Evolutionary conservation across 2,113 vertebrate genomes (phyloP), one percentile per base, ranked within the genome.

Genomic region (Neodon shergylaensis): DNA sequence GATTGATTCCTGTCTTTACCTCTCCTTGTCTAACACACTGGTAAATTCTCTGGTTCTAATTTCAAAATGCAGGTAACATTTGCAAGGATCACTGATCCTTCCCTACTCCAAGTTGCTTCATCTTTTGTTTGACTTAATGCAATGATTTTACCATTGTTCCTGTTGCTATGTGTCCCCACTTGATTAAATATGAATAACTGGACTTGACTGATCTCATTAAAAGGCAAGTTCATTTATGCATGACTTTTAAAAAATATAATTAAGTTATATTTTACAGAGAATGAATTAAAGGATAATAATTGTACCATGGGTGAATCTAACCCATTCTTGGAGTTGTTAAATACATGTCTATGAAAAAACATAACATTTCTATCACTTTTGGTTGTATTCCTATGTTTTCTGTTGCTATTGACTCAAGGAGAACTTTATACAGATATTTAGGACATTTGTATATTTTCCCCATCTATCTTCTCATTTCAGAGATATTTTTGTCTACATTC

Each of bases 231-330:
- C 73, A 58, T 33, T 90, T 22, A 33, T 73, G 3, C 36, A 14
- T 68, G 13, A 68, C 52, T 79, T 89, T 95, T 66, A 52, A 82
- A 82, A 52, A 61, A 82, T 31, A 33, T 93, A 74, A 92, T 31
- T 61, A 33, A 94, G 7, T 33, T 36, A 7, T 79, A 90, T 79
- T 90, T 95, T 72, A 81, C 0, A 76, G 33, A 92, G 77, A 63
- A 7, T 49, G 6, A 65, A 66, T 82, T 4, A 5, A 72, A n/a
- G 39, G 10, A 42, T 63, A 17, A 84, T 92, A 81, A 84, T 10
- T 81, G 0, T 58, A 92, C 36, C 76, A 13, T 89, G 16, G 14
- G 21, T 70, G 7, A 93, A 1, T 95, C 88, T 83, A 82, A 68
- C 1, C 81, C 79, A 42, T 79, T 52, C 17, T 65, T 26, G 22